Conservation (phyloP, 37 sponge, comb jelly and placozoan species). For the Beroe ovata region DNA sequence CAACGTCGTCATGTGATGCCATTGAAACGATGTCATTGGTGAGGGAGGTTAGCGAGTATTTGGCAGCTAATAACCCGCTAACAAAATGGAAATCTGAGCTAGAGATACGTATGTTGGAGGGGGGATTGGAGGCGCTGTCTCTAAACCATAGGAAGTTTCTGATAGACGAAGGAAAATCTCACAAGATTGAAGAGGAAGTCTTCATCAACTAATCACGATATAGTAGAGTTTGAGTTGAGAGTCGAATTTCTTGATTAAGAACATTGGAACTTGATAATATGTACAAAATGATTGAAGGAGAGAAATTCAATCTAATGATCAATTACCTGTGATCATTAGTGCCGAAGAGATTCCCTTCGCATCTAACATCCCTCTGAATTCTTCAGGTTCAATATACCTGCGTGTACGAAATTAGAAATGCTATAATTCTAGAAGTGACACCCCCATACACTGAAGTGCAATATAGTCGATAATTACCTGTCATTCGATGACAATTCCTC, state of each 20-base stretch:
- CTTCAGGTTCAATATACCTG: slow-evolving; percentile 41
- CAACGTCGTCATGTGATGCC: background rate
- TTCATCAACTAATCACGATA: too few species aligned
- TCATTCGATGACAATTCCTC: slow-evolving; percentile 16
- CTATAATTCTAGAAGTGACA: too few species aligned
- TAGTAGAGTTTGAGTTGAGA: too few species aligned
- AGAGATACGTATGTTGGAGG: background rate
- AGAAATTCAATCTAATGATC: too few species aligned
- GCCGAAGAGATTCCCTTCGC: background rate
- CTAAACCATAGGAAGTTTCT: background rate
- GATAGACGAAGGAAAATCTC: background rate
- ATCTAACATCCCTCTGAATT: slow-evolving; percentile 29
- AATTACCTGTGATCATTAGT: slow-evolving; percentile 16
- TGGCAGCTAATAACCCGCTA: slow-evolving; percentile 12
- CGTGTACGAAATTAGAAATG: too few species aligned
- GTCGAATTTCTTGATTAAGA: too few species aligned
- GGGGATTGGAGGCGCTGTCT: background rate
- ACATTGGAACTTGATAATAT: too few species aligned
- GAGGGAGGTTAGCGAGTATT: background rate
- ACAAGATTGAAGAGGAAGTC: background rate
- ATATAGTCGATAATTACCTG: too few species aligned
- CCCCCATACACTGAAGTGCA: too few species aligned
- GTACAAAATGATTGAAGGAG: too few species aligned
- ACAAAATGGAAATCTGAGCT: slow-evolving; percentile 26
- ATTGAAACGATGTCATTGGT: background rate